A percentile compares a stretch with the other conserved stretches of the same genome.
phyloP scores from a whole-genome alignment of 2,797 vertebrate species.

The Zalophus californianus region DNA sequence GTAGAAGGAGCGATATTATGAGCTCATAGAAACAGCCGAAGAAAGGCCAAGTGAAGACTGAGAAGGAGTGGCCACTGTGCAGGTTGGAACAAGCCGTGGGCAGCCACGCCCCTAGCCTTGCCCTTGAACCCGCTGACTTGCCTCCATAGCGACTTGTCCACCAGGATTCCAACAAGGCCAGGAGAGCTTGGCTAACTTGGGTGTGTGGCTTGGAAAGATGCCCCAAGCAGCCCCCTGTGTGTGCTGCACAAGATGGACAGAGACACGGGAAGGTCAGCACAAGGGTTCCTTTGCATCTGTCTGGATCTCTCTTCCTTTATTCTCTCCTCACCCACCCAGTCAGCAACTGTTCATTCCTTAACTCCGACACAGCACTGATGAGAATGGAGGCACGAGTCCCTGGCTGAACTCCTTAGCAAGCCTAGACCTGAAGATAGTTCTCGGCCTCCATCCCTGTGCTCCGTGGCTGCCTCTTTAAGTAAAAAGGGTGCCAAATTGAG shows the following conservation, averaged over 20 bases:
- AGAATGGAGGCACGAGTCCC: not conserved
- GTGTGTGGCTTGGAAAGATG: not conserved
- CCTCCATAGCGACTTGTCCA: not conserved
- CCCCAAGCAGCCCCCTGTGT: not conserved
- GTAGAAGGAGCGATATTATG: not conserved
- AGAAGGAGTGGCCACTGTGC: not conserved
- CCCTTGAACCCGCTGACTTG: conserved; percentile 44
- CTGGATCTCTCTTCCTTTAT: not conserved
- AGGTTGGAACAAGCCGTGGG: conserved; percentile 20
- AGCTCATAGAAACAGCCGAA: conserved; percentile 61
- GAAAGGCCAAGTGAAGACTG: not conserved
- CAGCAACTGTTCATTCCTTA: not conserved
- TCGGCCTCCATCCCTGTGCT: not conserved
- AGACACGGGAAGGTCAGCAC: not conserved
- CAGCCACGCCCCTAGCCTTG: not conserved
- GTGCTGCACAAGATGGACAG: not conserved
- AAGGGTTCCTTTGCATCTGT: not conserved
- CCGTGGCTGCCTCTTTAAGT: not conserved
- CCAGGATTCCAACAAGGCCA: not conserved
- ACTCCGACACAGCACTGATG: not conserved
- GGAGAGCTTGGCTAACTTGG: not conserved
- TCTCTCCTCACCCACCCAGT: not conserved
- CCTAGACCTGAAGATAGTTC: not conserved
- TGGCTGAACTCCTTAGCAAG: conserved; percentile 59
- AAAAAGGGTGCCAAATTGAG: not conserved